A percentile compares a stretch with the other conserved stretches of the same genome.
Conservation (phyloP, 2,797 vertebrate species). For the Scolopax rusticola region DNA sequence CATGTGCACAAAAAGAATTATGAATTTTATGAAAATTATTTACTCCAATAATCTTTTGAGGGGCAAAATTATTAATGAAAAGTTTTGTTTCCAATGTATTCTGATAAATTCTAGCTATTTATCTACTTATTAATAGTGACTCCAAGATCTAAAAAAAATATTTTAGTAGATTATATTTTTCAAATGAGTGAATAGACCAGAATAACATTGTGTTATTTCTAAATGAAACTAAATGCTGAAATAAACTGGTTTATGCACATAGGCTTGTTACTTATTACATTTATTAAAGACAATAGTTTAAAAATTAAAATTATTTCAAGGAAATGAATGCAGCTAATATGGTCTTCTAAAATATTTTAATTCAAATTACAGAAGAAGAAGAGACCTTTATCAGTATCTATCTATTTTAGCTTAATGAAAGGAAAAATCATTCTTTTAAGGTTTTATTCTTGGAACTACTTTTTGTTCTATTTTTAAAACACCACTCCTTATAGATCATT, state of each 20-base stretch:
- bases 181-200: not conserved
- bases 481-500: not conserved
- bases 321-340: not conserved
- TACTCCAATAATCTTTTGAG: not conserved
- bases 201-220: not conserved
- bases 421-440: not conserved
- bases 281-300: not conserved
- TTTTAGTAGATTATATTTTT: not conserved
- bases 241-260: not conserved
- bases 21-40: not conserved
- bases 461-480: slow-evolving; percentile 56
- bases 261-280: not conserved
- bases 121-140: not conserved
- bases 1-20: not conserved
- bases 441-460: slow-evolving; percentile 24
- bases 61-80: not conserved
- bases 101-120: not conserved
- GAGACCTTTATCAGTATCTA: not conserved
- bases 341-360: not conserved
- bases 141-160: not conserved
- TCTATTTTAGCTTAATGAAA: slow-evolving; percentile 38
- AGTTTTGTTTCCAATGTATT: not conserved
- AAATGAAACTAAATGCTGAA: not conserved
- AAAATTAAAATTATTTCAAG: not conserved
- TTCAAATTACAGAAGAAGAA: not conserved